phyloP scores from a whole-genome alignment of 2,113 vertebrate species.

The Rhinichthys klamathensis region DNA sequence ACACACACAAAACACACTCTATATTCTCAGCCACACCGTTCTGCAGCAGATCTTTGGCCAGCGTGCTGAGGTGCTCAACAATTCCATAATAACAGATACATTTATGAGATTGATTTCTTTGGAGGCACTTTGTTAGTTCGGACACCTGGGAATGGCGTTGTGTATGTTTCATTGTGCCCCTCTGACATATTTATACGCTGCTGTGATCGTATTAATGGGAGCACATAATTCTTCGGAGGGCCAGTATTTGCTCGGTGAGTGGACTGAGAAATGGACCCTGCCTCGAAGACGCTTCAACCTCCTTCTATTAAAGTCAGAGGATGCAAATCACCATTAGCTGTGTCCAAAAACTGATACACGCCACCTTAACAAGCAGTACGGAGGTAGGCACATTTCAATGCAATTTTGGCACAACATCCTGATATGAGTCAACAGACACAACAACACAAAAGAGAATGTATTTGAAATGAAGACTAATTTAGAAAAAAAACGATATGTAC shows the following conservation, averaged over 20 bases:
- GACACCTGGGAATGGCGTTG: conserved; percentile 26
- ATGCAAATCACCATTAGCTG: conserved; percentile 32
- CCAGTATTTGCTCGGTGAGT: conserved; percentile 1
- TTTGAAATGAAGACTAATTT: no score
- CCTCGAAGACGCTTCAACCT: neutral
- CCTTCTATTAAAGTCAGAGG: neutral
- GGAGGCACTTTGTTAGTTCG: conserved; percentile 32
- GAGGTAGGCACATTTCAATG: neutral
- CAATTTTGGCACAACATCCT: neutral
- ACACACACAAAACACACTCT: conserved; percentile 27
- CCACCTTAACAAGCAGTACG: neutral
- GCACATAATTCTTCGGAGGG: conserved; percentile 28
- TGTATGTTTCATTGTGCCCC: conserved; percentile 36
- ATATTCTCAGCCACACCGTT: conserved; percentile 14
- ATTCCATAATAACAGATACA: conserved; percentile 23
- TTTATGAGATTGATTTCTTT: conserved; percentile 41
- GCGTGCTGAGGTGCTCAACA: neutral
- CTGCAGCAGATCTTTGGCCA: conserved; percentile 20
- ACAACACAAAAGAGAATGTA: no score
- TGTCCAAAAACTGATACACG: neutral
- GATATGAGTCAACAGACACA: neutral
- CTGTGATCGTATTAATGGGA: conserved; percentile 38
- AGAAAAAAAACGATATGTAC: no score
- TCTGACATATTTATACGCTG: conserved; percentile 42
- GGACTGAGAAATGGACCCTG: conserved; percentile 5